These are phyloP conservation scores for Caenorhabditis macrosperma DNA, from an alignment of 2,888 invertebrate species.

Conservation along the genomic window DNA sequence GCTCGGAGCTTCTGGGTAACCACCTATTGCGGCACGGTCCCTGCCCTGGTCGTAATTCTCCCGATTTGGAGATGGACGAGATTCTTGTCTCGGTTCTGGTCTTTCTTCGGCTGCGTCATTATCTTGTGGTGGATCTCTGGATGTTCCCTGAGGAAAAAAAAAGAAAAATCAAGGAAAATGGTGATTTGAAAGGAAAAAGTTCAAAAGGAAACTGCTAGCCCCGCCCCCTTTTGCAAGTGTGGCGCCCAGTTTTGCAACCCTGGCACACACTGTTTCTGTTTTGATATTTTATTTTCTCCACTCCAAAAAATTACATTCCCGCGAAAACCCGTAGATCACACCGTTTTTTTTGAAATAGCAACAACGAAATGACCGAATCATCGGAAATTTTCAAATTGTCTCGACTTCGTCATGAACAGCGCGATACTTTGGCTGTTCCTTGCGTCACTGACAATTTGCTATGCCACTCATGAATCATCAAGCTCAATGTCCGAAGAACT, in stretches of 20 bases:
- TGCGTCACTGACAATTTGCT: background rate
- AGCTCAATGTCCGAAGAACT: background rate
- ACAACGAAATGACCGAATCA: background rate
- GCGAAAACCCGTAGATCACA: background rate
- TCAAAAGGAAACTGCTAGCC: no score
- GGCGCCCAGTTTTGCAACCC: background rate
- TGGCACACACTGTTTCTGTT: no score
- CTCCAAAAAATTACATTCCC: background rate
- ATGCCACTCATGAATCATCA: background rate
- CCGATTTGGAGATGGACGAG: no score
- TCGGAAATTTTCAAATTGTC: background rate
- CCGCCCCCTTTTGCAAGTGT: slow-evolving; percentile 8
- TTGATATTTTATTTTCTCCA: no score
- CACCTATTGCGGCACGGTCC: no score
- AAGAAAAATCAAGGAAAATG: no score
- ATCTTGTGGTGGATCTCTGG: no score
- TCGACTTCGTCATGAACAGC: slow-evolving; percentile 14
- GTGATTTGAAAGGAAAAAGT: background rate
- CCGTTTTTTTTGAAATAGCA: background rate
- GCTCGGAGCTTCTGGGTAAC: background rate
- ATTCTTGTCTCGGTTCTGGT: no score
- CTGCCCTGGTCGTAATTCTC: no score
- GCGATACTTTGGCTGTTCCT: background rate
- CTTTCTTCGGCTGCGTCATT: no score
- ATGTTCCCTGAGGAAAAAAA: no score